Conservation (phyloP, 1,140 invertebrate species). For the Ceratosolen fusciceps region DNA sequence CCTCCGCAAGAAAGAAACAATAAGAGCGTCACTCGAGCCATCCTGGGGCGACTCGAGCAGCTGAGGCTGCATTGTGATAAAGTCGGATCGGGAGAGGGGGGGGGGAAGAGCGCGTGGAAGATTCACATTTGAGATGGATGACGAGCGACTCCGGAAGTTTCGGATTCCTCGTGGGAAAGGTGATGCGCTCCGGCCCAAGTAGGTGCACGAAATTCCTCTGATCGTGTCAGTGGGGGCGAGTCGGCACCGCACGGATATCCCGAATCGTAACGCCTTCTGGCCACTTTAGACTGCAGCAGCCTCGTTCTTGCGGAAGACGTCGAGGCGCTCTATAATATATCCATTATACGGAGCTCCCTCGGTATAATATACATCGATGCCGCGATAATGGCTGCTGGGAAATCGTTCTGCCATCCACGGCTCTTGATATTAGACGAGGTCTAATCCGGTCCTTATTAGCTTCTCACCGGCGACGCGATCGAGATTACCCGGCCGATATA, state of each 20-base stretch:
- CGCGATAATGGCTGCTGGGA: not conserved
- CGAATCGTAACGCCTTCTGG: too few relatives aligned
- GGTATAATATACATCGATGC: not conserved
- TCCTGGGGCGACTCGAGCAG: too few relatives aligned
- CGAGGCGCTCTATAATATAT: too few relatives aligned
- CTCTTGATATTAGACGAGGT: too few relatives aligned
- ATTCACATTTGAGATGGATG: not conserved
- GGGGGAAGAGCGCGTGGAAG: not conserved
- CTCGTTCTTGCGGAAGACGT: too few relatives aligned
- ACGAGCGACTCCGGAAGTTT: constrained; percentile 54
- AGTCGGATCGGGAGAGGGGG: not conserved
- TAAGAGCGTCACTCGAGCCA: not conserved
- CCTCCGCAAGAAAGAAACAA: not conserved
- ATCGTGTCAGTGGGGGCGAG: not conserved
- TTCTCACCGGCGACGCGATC: too few relatives aligned
- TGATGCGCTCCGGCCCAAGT: constrained; percentile 21
- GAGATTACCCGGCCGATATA: too few relatives aligned
- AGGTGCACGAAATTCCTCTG: constrained; percentile 13
- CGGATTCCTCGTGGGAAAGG: constrained; percentile 51
- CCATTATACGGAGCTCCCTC: too few relatives aligned
- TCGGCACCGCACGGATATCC: too few relatives aligned
- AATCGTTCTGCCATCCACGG: not conserved
- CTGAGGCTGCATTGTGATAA: not conserved
- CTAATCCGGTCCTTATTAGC: too few relatives aligned
- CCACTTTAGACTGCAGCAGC: too few relatives aligned